These are phyloP conservation scores for Anolis sagrei DNA, from an alignment of 2,113 vertebrate genomes.

Conservation along the genomic window DNA sequence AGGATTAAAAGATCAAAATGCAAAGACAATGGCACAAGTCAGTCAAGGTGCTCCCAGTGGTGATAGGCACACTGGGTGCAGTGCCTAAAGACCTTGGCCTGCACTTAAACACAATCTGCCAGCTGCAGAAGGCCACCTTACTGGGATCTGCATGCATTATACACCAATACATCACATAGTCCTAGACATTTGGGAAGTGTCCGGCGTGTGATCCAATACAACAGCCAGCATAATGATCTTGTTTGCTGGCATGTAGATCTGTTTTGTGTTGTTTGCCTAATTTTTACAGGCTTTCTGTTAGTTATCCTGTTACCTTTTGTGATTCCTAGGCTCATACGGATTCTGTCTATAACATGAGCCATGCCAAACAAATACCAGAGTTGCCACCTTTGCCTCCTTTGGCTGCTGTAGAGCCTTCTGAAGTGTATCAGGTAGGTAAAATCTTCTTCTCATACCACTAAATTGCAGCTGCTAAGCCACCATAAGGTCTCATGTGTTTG, in stretches of 20 bases:
- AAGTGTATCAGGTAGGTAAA: constrained; percentile 77
- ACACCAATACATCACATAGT: no score
- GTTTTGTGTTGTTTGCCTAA: neutral
- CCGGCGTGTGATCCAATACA: no score
- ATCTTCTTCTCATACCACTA: neutral
- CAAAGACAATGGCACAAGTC: no score
- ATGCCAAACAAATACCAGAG: constrained; percentile 42
- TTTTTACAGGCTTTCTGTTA: constrained; percentile 20
- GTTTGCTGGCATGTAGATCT: neutral
- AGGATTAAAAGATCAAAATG: no score
- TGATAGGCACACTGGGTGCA: no score
- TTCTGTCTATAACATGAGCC: constrained; percentile 76
- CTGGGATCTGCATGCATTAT: no score
- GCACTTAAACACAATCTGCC: no score
- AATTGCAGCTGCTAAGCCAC: neutral
- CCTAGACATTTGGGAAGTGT: no score
- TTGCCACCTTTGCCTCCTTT: constrained; percentile 62
- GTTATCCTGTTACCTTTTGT: constrained; percentile 12
- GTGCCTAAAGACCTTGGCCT: no score
- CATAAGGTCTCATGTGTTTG: neutral
- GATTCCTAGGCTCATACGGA: constrained; percentile 63
- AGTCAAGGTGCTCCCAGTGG: no score
- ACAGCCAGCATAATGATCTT: no score
- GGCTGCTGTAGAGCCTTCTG: constrained; percentile 66
- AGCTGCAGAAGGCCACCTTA: no score